These are phyloP conservation scores for Brachionus calyciflorus DNA, from an alignment of 1,140 invertebrate species.

Conservation along the genomic window DNA sequence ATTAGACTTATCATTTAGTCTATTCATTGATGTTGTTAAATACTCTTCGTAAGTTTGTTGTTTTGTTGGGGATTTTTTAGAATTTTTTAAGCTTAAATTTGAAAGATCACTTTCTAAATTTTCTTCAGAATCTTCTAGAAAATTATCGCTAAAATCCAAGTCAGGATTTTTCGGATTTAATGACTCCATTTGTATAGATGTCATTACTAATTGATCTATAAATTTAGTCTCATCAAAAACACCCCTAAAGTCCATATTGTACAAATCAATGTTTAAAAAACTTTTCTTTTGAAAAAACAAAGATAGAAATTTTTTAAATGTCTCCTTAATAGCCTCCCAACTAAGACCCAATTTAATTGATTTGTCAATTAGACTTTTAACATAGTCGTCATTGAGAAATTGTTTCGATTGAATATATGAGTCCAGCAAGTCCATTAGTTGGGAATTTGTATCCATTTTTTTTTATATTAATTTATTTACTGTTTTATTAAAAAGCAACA, in stretches of 20 bases:
- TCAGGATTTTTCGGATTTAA: not conserved
- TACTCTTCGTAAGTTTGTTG: constrained; percentile 29
- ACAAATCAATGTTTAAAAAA: not conserved
- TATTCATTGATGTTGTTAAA: not conserved
- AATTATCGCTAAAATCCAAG: not conserved
- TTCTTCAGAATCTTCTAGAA: not conserved
- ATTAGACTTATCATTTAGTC: constrained; percentile 47
- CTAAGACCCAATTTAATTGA: not conserved
- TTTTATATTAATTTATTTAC: too few species aligned
- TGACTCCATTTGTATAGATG: constrained; percentile 16
- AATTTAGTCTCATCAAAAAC: constrained; percentile 26
- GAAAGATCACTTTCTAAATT: not conserved
- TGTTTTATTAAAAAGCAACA: too few species aligned
- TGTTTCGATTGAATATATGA: not conserved
- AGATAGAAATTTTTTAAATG: not conserved
- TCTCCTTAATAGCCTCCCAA: constrained; percentile 26
- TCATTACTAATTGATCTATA: constrained; percentile 24
- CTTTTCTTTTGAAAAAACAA: not conserved
- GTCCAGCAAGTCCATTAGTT: constrained; percentile 5
- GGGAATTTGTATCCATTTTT: not conserved
- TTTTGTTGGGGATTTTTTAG: not conserved
- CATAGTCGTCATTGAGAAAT: not conserved
- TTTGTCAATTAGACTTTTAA: constrained; percentile 21
- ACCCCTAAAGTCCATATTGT: not conserved
- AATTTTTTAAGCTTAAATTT: not conserved